phyloP scores from a whole-genome alignment of 2,888 invertebrate genomes.

The Eustalomyia histrio region DNA sequence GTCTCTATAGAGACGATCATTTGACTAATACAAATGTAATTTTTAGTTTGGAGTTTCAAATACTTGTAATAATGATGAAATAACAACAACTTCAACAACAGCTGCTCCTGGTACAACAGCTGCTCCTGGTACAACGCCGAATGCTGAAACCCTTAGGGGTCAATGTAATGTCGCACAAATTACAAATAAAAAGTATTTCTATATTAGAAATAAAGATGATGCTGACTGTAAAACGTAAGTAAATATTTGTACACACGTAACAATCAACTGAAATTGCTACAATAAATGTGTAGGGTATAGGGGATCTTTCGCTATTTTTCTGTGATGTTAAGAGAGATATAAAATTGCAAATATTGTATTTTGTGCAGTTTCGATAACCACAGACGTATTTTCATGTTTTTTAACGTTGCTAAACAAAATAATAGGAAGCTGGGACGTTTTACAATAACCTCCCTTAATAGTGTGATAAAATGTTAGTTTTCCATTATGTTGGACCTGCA shows the following conservation, averaged over 20 bases:
- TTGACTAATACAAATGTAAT: background rate
- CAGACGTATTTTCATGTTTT: no score
- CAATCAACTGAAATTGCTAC: no score
- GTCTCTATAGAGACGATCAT: background rate
- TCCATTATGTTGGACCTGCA: no score
- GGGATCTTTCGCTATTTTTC: no score
- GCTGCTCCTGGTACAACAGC: background rate
- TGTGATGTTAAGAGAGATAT: no score
- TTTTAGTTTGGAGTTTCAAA: conserved; percentile 4
- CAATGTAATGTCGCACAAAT: background rate
- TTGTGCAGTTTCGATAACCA: no score
- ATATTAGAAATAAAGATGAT: background rate
- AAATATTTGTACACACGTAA: background rate
- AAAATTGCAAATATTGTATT: no score
- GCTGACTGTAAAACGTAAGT: background rate
- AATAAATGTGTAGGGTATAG: no score
- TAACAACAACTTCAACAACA: background rate
- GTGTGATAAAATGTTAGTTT: no score
- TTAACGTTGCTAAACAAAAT: no score
- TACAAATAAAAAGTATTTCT: background rate
- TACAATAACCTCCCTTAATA: no score
- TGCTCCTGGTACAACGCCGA: background rate
- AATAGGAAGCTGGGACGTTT: no score
- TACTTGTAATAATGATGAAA: background rate
- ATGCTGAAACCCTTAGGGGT: background rate